A percentile compares a stretch with the other conserved stretches of the same genome.
Evolutionary conservation across 2,888 invertebrate genomes (phyloP).

Genomic region (Leptodirus hochenwartii): DNA sequence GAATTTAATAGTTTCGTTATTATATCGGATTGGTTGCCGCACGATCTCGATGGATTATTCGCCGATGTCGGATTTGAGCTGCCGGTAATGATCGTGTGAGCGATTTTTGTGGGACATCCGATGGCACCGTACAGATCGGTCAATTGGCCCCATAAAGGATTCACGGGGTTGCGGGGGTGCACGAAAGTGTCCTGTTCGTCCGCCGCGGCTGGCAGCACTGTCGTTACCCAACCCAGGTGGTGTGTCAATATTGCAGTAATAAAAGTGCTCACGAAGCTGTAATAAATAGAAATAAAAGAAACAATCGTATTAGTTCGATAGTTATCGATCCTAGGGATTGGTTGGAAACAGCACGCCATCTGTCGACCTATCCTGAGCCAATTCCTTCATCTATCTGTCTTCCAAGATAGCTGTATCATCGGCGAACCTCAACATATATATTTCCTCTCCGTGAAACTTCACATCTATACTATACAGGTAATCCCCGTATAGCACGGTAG

Average conservation of each 20-base stretch:
- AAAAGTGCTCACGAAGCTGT: conserved; percentile 77
- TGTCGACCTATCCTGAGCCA: too few relatives aligned
- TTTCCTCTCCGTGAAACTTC: too few relatives aligned
- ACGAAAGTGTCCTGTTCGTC: conserved; percentile 29
- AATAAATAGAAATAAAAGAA: conserved; percentile 25
- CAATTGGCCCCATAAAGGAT: conserved; percentile 80
- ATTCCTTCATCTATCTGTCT: too few relatives aligned
- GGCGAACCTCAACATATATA: too few relatives aligned
- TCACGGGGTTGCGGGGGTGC: conserved; percentile 50
- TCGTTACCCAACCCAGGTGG: conserved; percentile 82
- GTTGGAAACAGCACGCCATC: too few relatives aligned
- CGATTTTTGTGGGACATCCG: conserved; percentile 56
- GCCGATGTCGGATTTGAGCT: conserved; percentile 9
- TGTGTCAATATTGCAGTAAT: conserved; percentile 76
- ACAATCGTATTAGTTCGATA: too few relatives aligned
- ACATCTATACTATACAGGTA: too few relatives aligned
- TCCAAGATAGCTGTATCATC: too few relatives aligned
- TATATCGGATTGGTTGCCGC: conserved; percentile 38
- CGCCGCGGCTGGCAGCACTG: conserved; percentile 30
- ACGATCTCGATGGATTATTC: conserved; percentile 4
- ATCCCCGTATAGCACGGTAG: too few relatives aligned
- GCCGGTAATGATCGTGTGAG: conserved; percentile 65
- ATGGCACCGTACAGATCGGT: conserved; percentile 74
- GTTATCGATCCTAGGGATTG: too few relatives aligned
- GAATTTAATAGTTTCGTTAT: conserved; percentile 58